These are phyloP conservation scores for Helicoverpa assulta DNA, from an alignment of 2,888 invertebrate genomes.

Conservation along the genomic window DNA sequence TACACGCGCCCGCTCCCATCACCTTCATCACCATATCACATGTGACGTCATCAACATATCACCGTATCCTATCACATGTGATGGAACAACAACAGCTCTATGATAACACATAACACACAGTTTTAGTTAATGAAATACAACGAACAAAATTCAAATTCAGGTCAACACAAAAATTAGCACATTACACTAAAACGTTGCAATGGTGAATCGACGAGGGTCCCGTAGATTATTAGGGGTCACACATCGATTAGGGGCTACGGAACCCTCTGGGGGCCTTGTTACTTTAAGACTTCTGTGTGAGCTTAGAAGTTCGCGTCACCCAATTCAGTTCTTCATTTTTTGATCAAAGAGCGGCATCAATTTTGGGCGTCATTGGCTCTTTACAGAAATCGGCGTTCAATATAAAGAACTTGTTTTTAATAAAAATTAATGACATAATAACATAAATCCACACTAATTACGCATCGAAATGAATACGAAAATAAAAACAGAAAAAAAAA, in stretches of 20 bases:
- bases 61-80: slow-evolving; percentile 72
- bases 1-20: slow-evolving; percentile 77
- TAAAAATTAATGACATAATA: slow-evolving; percentile 83
- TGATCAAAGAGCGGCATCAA: slow-evolving; percentile 46
- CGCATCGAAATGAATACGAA: slow-evolving; percentile 87
- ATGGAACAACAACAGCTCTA: slow-evolving; percentile 87
- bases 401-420: slow-evolving; percentile 51
- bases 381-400: slow-evolving; percentile 83
- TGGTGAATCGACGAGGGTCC: slow-evolving; percentile 84
- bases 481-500: slow-evolving; percentile 83
- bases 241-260: slow-evolving; percentile 78
- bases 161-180: slow-evolving; percentile 87
- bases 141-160: slow-evolving; percentile 90
- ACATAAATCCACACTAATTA: slow-evolving; percentile 89
- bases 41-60: slow-evolving; percentile 66
- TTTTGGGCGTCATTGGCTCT: slow-evolving; percentile 79
- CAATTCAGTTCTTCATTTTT: slow-evolving; percentile 66
- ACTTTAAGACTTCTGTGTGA: slow-evolving; percentile 80
- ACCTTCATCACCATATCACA: slow-evolving; percentile 70
- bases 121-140: slow-evolving; percentile 89
- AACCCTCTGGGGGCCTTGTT: slow-evolving; percentile 80
- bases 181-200: slow-evolving; percentile 87
- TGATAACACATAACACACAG: slow-evolving; percentile 89
- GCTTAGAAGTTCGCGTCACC: slow-evolving; percentile 74
- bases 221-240: slow-evolving; percentile 79